Evolutionary conservation across 2,797 vertebrate genomes (phyloP).

Genomic region (Melopsittacus undulatus): DNA sequence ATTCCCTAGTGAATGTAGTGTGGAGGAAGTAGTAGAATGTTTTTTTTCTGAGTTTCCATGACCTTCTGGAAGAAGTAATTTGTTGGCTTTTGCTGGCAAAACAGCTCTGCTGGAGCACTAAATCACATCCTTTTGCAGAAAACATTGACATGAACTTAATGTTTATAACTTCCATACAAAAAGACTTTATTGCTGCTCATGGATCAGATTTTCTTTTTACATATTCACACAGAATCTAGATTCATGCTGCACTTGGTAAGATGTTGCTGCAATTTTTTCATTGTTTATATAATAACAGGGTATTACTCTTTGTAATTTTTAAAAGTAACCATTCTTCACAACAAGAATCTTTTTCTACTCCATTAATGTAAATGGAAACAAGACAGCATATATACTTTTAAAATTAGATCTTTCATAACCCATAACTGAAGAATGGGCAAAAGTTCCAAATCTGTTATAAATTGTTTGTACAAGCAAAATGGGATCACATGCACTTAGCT

Average conservation of each 20-base stretch:
- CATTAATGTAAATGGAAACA: background rate
- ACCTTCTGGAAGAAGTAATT: background rate
- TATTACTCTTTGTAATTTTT: background rate
- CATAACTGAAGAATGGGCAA: background rate
- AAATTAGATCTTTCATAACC: background rate
- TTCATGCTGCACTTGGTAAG: background rate
- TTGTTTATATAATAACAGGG: background rate
- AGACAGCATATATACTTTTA: background rate
- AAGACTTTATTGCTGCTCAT: rapidly evolving
- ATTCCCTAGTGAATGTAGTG: background rate
- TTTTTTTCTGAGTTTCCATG: background rate
- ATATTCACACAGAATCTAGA: background rate
- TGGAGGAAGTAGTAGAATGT: background rate
- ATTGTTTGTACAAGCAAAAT: background rate
- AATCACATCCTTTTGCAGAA: background rate
- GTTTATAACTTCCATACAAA: background rate
- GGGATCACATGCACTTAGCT: background rate
- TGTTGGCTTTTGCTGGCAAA: background rate
- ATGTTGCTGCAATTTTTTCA: background rate
- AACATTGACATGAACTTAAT: background rate
- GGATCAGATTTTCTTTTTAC: background rate
- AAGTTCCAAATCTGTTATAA: background rate
- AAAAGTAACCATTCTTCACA: background rate
- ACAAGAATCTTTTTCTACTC: background rate
- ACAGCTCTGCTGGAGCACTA: background rate